A percentile compares a stretch with the other conserved stretches of the same genome.
phyloP scores from a whole-genome alignment of 1,140 invertebrate species.

The Magallana gigas region DNA sequence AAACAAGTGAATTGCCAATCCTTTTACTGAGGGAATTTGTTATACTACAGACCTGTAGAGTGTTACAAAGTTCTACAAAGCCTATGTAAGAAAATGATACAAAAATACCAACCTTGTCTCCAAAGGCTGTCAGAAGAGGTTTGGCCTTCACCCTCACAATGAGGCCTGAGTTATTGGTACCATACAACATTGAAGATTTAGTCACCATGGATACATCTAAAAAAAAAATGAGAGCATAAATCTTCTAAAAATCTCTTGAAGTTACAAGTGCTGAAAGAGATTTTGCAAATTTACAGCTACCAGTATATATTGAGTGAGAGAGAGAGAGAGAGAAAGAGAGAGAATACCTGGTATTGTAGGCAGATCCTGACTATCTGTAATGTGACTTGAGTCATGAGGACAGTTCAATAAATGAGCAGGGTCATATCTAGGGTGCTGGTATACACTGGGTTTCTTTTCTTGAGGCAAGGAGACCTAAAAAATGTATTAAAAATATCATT shows the following conservation, averaged over 20 bases:
- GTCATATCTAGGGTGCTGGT: conserved; percentile 80
- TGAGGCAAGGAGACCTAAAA: conserved; percentile 56
- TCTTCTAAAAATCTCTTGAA: neutral
- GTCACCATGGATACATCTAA: conserved; percentile 40
- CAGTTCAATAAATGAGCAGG: conserved; percentile 82
- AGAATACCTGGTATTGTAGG: neutral
- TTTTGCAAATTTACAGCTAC: neutral
- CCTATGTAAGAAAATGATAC: neutral
- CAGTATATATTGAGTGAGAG: neutral
- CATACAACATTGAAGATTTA: conserved; percentile 40
- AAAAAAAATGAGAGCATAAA: neutral
- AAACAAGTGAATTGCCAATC: neutral
- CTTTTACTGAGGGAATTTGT: no score
- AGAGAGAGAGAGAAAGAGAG: neutral
- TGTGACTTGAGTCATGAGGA: conserved; percentile 85
- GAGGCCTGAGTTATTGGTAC: conserved; percentile 28
- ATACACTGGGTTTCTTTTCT: conserved; percentile 69
- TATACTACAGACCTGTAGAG: no score
- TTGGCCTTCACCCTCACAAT: conserved; percentile 27
- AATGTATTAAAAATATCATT: no score
- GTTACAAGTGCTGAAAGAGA: neutral
- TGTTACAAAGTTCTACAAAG: no score
- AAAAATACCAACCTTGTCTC: conserved; percentile 35
- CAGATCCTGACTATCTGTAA: neutral
- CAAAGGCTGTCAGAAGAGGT: conserved; percentile 44